Evolutionary conservation across 1,140 invertebrate genomes (phyloP), one percentile per base, ranked within the genome.

Genomic region (Lutraria rhynchaena): DNA sequence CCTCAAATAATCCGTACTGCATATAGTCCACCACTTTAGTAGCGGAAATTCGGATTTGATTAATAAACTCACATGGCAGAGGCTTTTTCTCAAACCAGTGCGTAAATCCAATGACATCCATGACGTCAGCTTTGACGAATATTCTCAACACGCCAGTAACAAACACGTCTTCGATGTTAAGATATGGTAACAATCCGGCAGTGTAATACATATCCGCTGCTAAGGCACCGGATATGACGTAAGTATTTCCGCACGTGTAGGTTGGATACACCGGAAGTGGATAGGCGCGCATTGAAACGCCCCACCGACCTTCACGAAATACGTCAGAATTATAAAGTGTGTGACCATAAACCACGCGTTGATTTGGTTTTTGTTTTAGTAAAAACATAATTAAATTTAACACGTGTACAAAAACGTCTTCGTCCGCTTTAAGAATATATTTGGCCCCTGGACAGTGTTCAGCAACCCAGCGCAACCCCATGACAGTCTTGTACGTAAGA

Each of bases 91-190:
- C 60, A 35, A 65, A 80, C 76, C 76, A 80, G 33, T 80, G 76
- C 15, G 76, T 80, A 49, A 80, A 80, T 17, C 76, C 76, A 3
- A 41, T 13, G n/a, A 51, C 53, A 31, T 80, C 53, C 5, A 58
- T 46, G 7, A 80, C 24, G 24, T 31, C 35, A 0, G 65, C 63
- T 17, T 61, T 49, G 11, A 80, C 19, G 13, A 46, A 46, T 15
- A 15, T 70, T 58, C 76, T 13, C 19, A 80, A 13, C 4, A 80
- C 67, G 9, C 76, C 76, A 2, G 76, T 70, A 7, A 80, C 76
- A 70, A 80, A 80, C 7, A 70, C 76, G 33, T 80, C 76, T 70
- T 80, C 76, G 19, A 80, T 80, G 67, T 80, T 80, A 11, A 80
- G 17, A 67, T 55, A 80, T 57, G 76, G 76, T 35, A 80, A 37